These are phyloP conservation scores for Capreolus pygargus DNA, from an alignment of 2,113 vertebrate genomes.

Conservation along the genomic window DNA sequence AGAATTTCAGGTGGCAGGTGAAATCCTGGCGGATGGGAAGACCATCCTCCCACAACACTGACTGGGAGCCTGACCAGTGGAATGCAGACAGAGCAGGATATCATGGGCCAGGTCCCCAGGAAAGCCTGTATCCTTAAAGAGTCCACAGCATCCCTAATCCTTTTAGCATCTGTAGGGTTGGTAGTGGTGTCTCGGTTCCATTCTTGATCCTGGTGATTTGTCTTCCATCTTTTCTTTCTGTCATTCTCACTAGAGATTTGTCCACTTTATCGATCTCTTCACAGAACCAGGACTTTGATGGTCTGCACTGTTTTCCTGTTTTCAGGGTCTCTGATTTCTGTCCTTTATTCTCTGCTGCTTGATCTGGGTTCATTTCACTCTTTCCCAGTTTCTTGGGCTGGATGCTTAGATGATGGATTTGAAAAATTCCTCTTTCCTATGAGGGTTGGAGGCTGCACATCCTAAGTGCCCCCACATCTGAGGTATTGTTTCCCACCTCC, in stretches of 20 bases:
- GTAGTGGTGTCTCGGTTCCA: background rate
- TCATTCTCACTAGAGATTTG: background rate
- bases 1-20: background rate
- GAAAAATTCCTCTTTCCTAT: background rate
- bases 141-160: rapidly evolving
- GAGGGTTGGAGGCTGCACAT: background rate
- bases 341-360: background rate
- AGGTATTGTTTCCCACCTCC: background rate
- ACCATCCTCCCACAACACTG: background rate
- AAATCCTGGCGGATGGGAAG: background rate
- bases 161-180: background rate
- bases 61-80: background rate
- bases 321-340: background rate
- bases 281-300: background rate
- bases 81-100: background rate
- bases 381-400: background rate
- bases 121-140: background rate
- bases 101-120: background rate
- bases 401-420: background rate
- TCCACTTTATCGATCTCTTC: background rate
- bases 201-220: background rate
- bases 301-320: background rate
- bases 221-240: background rate
- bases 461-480: background rate
- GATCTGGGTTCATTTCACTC: background rate